Conservation (phyloP, 37 sponge, comb jelly and placozoan species). For the Bolinopsis microptera region DNA sequence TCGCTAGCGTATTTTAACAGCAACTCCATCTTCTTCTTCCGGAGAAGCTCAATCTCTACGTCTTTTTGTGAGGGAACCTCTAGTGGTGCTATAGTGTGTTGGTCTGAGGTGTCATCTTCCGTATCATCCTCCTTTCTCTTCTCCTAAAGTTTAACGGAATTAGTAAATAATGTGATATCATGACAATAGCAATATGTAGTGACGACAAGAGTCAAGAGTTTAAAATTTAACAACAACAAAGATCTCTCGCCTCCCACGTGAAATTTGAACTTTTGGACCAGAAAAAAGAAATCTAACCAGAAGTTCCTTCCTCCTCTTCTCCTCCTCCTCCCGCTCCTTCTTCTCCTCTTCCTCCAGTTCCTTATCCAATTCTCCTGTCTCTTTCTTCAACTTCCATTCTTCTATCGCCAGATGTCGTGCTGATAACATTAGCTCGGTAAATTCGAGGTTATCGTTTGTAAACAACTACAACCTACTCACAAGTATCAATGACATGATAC, state of each 20-base stretch:
- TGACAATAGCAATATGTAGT: too few species aligned
- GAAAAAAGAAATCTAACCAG: too few species aligned
- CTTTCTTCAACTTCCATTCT: conserved; percentile 49
- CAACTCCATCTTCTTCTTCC: conserved; percentile 89
- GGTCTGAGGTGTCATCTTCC: conserved; percentile 61
- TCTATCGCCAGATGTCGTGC: conserved; percentile 22
- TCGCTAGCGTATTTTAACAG: conserved; percentile 91
- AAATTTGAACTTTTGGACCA: too few species aligned
- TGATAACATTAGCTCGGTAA: too few species aligned
- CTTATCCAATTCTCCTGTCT: conserved; percentile 31
- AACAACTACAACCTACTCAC: not conserved
- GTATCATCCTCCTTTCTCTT: conserved; percentile 68
- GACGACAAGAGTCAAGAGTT: too few species aligned
- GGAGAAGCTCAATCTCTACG: conserved; percentile 85
- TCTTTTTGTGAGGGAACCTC: conserved; percentile 87
- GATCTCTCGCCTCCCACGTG: too few species aligned
- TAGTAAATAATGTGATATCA: not conserved
- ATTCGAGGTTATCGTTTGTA: not conserved
- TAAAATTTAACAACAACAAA: too few species aligned
- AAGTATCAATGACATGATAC: too few species aligned
- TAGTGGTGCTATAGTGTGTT: conserved; percentile 66
- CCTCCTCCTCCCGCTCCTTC: conserved; percentile 14
- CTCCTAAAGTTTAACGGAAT: too few species aligned
- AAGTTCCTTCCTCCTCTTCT: not conserved
- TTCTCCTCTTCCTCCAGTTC: conserved; percentile 18